A percentile compares a stretch with the other conserved stretches of the same genome.
These are phyloP conservation scores for Heliocidaris tuberculata DNA, from an alignment of 35 echinoderm and acorn worm species.

Conservation along the genomic window DNA sequence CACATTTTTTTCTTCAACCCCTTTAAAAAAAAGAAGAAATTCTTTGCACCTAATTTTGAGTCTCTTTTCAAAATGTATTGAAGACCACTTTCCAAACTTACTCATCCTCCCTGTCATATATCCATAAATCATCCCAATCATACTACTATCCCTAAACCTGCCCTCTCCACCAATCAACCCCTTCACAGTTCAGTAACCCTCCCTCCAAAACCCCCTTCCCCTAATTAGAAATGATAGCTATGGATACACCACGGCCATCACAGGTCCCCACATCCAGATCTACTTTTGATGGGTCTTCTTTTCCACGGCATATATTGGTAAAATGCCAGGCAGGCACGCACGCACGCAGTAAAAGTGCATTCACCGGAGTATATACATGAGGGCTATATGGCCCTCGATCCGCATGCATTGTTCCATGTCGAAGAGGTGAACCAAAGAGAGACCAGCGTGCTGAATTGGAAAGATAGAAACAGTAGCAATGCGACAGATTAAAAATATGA, in stretches of 20 bases:
- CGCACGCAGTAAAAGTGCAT: constrained; percentile 27
- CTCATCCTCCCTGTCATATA: not conserved
- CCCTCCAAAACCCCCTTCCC: not conserved
- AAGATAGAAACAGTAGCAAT: constrained; percentile 12
- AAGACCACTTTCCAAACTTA: not conserved
- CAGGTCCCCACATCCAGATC: constrained; percentile 20
- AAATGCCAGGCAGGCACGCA: not conserved
- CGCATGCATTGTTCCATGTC: not conserved
- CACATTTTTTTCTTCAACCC: no score
- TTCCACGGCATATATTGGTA: not conserved
- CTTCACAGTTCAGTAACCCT: constrained; percentile 17
- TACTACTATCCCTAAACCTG: not conserved
- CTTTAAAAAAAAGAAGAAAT: no score
- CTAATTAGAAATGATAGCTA: constrained; percentile 25
- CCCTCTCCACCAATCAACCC: not conserved
- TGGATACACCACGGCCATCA: constrained; percentile 1
- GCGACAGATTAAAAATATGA: constrained; percentile 32
- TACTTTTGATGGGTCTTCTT: not conserved
- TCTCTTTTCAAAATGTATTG: not conserved
- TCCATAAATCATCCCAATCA: constrained; percentile 4
- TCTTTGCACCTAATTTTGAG: not conserved
- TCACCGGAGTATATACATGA: constrained; percentile 25
- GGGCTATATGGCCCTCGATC: not conserved
- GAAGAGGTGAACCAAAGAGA: not conserved
- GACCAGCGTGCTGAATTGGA: not conserved